These are phyloP conservation scores for Drosophila limbata DNA, from an alignment of 2,888 invertebrate species.

Conservation along the genomic window DNA sequence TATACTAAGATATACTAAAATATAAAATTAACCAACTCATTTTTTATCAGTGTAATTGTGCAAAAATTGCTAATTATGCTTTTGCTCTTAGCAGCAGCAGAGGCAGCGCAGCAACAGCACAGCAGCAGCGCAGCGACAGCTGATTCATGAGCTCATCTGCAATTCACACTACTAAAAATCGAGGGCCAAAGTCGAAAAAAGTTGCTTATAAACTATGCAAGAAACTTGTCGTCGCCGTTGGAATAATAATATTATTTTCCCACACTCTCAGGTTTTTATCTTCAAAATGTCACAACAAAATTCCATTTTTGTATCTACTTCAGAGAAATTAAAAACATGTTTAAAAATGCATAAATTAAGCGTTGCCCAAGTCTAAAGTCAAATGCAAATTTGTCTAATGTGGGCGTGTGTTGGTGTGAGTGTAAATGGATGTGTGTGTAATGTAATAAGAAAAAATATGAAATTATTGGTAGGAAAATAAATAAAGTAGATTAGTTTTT, in stretches of 20 bases:
- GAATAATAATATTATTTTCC: constrained; percentile 56
- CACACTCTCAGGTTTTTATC: constrained; percentile 57
- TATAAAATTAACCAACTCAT: no score
- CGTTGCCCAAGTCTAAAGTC: constrained; percentile 44
- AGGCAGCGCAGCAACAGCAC: background rate
- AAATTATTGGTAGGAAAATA: no score
- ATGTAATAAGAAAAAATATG: no score
- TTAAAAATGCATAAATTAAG: constrained; percentile 75
- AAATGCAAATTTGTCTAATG: constrained; percentile 62
- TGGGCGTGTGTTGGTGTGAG: constrained; percentile 9
- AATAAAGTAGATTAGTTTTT: no score
- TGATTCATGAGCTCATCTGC: constrained; percentile 51
- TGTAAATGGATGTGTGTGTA: background rate
- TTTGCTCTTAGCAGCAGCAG: background rate
- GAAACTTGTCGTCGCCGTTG: constrained; percentile 35
- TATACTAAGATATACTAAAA: no score
- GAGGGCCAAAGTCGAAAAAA: constrained; percentile 39
- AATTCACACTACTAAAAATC: constrained; percentile 44
- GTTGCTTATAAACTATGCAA: constrained; percentile 28
- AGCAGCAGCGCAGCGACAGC: constrained; percentile 4
- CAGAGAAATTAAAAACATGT: constrained; percentile 60
- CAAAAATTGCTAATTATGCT: constrained; percentile 3
- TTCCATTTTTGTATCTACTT: background rate
- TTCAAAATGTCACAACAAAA: constrained; percentile 55
- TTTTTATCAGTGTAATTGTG: background rate